Percentiles rank a stretch among this genome's conserved stretches.
These are phyloP conservation scores for Meteorus sp. DNA, from an alignment of 1,140 invertebrate species.

Conservation along the genomic window DNA sequence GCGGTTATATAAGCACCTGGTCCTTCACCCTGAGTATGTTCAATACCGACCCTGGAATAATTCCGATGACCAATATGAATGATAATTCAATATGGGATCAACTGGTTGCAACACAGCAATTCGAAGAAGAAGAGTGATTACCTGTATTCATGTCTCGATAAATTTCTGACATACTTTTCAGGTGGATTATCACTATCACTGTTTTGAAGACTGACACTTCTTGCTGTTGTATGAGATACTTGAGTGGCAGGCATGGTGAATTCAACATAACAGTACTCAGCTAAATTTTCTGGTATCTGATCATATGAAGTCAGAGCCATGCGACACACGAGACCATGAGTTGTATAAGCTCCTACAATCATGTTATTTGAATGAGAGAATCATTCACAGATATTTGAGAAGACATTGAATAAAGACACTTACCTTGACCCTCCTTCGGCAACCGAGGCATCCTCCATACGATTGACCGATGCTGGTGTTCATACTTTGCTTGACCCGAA, in stretches of 20 bases:
- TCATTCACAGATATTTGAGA: too few relatives aligned
- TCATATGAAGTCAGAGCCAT: constrained; percentile 96
- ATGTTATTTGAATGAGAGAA: constrained; percentile 23
- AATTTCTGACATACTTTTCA: constrained; percentile 97
- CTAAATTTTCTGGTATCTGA: constrained; percentile 91
- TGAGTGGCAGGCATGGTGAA: constrained; percentile 99
- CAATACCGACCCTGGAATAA: constrained; percentile 80
- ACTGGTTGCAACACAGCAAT: not conserved
- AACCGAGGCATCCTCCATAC: constrained; percentile 97
- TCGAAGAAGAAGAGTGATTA: constrained; percentile 49
- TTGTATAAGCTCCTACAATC: constrained; percentile 89
- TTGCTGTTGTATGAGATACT: constrained; percentile 93
- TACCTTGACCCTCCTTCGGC: constrained; percentile 96
- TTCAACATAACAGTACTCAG: constrained; percentile 87
- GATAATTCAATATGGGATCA: not conserved
- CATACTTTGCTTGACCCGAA: constrained; percentile 98
- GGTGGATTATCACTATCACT: constrained; percentile 91
- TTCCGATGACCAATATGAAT: not conserved
- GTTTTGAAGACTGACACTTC: constrained; percentile 90
- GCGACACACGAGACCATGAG: constrained; percentile 89
- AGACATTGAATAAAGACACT: too few relatives aligned
- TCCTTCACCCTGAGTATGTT: constrained; percentile 76
- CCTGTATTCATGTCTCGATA: constrained; percentile 96
- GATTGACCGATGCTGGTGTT: constrained; percentile 95
- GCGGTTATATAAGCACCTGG: constrained; percentile 76